Conservation (phyloP, 1,140 invertebrate species). For the Drosophila sulfurigaster region DNA sequence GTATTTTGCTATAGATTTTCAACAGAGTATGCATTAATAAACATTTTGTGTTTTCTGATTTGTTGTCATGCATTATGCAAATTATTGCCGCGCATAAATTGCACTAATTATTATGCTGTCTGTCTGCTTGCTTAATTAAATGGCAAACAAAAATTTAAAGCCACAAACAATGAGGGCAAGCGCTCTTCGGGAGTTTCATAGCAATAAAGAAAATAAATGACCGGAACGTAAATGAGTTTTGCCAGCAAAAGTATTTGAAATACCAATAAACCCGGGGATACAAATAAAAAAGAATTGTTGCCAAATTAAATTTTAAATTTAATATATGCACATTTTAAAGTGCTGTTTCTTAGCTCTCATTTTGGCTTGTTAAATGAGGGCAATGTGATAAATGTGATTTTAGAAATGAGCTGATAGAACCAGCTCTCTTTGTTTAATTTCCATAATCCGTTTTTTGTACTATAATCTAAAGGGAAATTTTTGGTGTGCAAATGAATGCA, state of each 20-base stretch:
- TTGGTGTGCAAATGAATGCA: constrained; percentile 57
- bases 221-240: constrained; percentile 38
- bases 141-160: constrained; percentile 53
- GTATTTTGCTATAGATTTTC: constrained; percentile 62
- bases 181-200: constrained; percentile 2
- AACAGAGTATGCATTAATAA: constrained; percentile 61
- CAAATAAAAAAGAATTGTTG: background rate
- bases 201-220: constrained; percentile 47
- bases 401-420: background rate
- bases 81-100: constrained; percentile 72
- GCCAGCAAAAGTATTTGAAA: constrained; percentile 14
- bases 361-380: background rate
- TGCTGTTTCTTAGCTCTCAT: background rate
- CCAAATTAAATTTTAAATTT: background rate
- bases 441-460: constrained; percentile 33
- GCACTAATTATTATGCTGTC: constrained; percentile 66
- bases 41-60: constrained; percentile 76
- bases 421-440: constrained; percentile 46
- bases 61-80: constrained; percentile 76
- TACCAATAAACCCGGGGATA: constrained; percentile 13
- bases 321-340: background rate
- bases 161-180: constrained; percentile 23
- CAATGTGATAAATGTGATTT: background rate
- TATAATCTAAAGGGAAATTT: background rate
- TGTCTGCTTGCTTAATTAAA: constrained; percentile 72